Conservation (phyloP, 2,113 vertebrate genomes). For the Chionomys nivalis region DNA sequence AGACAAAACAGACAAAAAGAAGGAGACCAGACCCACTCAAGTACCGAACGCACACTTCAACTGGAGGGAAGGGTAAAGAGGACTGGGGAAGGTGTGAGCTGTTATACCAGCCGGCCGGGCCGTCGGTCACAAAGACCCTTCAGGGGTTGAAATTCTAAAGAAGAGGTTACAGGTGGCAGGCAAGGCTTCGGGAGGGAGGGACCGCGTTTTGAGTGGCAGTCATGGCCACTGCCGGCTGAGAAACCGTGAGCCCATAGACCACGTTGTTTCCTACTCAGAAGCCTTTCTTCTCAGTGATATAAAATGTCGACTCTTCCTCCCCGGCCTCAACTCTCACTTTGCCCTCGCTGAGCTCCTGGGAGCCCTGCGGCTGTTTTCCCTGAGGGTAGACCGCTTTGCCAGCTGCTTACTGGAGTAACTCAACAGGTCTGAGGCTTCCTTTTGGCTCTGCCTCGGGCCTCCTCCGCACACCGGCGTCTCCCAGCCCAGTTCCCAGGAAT, state of each 20-base stretch:
- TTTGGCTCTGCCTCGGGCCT: background rate
- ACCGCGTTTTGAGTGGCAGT: background rate
- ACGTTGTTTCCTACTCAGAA: background rate
- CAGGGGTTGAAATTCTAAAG: background rate
- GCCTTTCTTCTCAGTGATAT: background rate
- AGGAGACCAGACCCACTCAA: background rate
- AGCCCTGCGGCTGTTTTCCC: background rate
- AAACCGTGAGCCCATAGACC: background rate
- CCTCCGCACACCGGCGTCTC: background rate
- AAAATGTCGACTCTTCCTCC: background rate
- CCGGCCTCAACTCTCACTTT: background rate
- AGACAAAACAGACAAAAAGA: conserved; percentile 34
- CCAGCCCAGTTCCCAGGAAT: background rate
- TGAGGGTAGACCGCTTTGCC: background rate
- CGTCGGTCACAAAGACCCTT: background rate
- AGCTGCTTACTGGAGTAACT: background rate
- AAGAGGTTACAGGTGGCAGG: conserved; percentile 65
- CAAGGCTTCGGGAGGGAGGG: background rate
- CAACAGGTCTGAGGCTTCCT: background rate
- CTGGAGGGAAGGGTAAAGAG: background rate
- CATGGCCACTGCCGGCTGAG: background rate
- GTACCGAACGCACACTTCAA: background rate
- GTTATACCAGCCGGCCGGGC: background rate
- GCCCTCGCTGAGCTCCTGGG: background rate
- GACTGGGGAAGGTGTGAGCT: background rate